Base-by-base conservation (phyloP, 2,797 vertebrate species). In the Passerculus sandwichensis region DNA sequence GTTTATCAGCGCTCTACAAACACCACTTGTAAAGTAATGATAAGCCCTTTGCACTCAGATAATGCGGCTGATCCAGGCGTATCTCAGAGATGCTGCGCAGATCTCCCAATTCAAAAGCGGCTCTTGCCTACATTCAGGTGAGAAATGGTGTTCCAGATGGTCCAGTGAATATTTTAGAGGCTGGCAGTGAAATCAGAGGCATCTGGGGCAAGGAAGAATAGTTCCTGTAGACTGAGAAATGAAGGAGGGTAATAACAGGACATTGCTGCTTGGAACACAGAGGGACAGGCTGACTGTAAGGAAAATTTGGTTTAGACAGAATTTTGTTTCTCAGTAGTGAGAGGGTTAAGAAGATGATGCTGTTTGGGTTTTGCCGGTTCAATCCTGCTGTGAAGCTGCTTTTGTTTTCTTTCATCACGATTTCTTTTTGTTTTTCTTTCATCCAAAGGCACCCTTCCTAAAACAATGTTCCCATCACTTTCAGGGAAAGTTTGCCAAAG, bases 1-100 rank as follows among this genome's bases (percentile, higher is more conserved):
- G 73, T 93, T 96, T 92, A 78, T 74, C 85, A 89, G 59, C 17
- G 36, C 81, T 78, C 23, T 47, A 20, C 66, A 89, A 93, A 77
- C 85, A 34, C 61, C 57, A 14, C 78, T 92, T 75, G 75, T 77
- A 77, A 94, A 80, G 91, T 32, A 51, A 51, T 40, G 56, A 75
- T 81, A 89, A 95, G 53, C 66, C 38, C 61, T 91, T 85, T 78
- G 78, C 51, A 53, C 54, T 62, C 78, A 27, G 78, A 40, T 64
- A 76, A 53, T 4, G 14, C 47, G 45, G 19, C 42, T 47, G 59
- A 88, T 78, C 18, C 61, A 34, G 64, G 38, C 30, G 13, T 54
- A 54, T 67, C 65, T 89, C 54, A 8, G 38, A 48, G 67, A 38
- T 64, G 45, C 69, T 69, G 27, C 29, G 67, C 61, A 54, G 13